A percentile compares a stretch with the other conserved stretches of the same genome.
Evolutionary conservation across 2,888 invertebrate genomes (phyloP).

Genomic region (Eupelmus urozonus): DNA sequence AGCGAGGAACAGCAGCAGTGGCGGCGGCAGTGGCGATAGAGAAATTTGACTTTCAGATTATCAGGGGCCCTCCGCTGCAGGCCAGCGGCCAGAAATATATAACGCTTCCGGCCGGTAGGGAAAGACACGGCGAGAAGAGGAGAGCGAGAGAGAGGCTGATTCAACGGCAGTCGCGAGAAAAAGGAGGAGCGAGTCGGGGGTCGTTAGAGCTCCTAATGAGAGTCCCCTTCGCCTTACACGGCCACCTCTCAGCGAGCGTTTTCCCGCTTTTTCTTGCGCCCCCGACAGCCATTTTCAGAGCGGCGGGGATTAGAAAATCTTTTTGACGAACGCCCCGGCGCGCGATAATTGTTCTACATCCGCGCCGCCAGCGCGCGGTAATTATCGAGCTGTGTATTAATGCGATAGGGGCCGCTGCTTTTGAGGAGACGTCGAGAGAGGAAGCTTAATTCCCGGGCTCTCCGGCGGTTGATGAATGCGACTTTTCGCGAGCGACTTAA

Average conservation of each 20-base stretch:
- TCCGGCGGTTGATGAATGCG: slow-evolving; percentile 26
- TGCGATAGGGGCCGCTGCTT: slow-evolving; percentile 27
- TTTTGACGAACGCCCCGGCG: slow-evolving; percentile 43
- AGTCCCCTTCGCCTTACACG: slow-evolving; percentile 58
- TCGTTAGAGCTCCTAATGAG: slow-evolving; percentile 77
- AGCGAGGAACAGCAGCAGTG: slow-evolving; percentile 27
- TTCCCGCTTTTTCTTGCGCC: not conserved
- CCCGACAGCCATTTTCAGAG: slow-evolving; percentile 46
- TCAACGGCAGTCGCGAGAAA: slow-evolving; percentile 62
- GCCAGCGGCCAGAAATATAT: slow-evolving; percentile 62
- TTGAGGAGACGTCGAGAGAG: not conserved
- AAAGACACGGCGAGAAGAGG: slow-evolving; percentile 38
- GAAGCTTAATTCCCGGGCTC: not conserved
- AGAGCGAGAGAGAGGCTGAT: slow-evolving; percentile 63
- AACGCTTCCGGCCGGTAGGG: slow-evolving; percentile 51
- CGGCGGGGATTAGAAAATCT: slow-evolving; percentile 52
- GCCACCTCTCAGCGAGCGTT: slow-evolving; percentile 15
- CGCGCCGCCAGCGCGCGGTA: too few species aligned
- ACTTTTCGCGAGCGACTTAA: slow-evolving; percentile 13
- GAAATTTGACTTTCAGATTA: slow-evolving; percentile 75
- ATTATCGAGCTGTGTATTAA: slow-evolving; percentile 44
- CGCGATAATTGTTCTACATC: slow-evolving; percentile 45
- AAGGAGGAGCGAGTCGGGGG: slow-evolving; percentile 67
- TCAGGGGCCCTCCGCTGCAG: slow-evolving; percentile 64
- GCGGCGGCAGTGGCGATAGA: slow-evolving; percentile 30